These are phyloP conservation scores for Drosophila monieri DNA, from an alignment of 2,888 invertebrate species.

Conservation along the genomic window DNA sequence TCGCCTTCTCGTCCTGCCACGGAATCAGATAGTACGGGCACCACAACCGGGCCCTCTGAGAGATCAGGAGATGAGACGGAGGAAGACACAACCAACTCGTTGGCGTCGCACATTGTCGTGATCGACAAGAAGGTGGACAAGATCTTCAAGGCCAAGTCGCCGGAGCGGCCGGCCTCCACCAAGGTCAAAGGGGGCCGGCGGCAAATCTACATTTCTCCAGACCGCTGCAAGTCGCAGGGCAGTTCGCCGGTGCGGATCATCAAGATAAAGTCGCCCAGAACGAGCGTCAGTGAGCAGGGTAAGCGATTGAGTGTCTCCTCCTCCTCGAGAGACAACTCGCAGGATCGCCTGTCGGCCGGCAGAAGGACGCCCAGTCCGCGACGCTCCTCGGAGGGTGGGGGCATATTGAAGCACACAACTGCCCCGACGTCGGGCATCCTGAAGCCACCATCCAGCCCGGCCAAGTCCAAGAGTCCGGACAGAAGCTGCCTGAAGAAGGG, in stretches of 20 bases:
- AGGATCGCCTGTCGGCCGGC: conserved; percentile 80
- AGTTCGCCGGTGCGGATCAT: conserved; percentile 84
- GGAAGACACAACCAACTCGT: conserved; percentile 60
- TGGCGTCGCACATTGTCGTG: conserved; percentile 73
- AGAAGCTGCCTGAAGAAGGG: conserved; percentile 83
- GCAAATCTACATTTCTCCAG: conserved; percentile 86
- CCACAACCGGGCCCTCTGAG: conserved; percentile 82
- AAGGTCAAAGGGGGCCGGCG: conserved; percentile 81
- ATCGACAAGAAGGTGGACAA: conserved; percentile 84
- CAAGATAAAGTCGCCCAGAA: conserved; percentile 85
- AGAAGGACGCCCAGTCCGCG: conserved; percentile 83
- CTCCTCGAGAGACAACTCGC: conserved; percentile 81
- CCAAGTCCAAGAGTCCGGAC: conserved; percentile 83
- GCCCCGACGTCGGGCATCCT: conserved; percentile 78
- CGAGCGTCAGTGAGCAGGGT: conserved; percentile 85
- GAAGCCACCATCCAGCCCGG: conserved; percentile 82
- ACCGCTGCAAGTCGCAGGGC: conserved; percentile 83
- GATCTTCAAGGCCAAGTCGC: conserved; percentile 82
- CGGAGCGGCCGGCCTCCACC: conserved; percentile 51
- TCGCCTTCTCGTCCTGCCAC: conserved; percentile 80
- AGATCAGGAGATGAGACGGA: conserved; percentile 83
- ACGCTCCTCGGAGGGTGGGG: conserved; percentile 82
- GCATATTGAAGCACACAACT: conserved; percentile 82
- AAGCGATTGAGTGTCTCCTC: conserved; percentile 81
- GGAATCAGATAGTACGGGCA: conserved; percentile 81